Conservation (phyloP, 2,888 invertebrate species). For the Amphipoea oculea region DNA sequence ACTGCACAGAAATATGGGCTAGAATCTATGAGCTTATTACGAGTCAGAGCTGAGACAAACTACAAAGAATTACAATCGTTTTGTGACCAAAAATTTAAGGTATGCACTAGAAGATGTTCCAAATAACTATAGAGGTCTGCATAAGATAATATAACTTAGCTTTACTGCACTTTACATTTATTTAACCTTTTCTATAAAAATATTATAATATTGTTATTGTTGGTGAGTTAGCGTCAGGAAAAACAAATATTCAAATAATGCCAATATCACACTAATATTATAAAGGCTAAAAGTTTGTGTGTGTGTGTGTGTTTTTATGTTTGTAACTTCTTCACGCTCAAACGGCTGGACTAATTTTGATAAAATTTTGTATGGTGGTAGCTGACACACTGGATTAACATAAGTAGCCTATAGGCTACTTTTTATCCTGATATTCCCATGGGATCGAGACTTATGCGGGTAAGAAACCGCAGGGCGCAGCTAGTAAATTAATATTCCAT, state of each 20-base stretch:
- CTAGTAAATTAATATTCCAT: neutral
- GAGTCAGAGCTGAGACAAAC: conserved; percentile 11
- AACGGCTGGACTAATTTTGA: too few species aligned
- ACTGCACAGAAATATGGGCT: neutral
- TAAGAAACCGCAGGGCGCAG: too few species aligned
- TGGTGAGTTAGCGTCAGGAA: neutral
- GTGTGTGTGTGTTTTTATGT: too few species aligned
- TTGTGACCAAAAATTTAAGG: conserved; percentile 23
- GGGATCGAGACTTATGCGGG: too few species aligned
- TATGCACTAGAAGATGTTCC: conserved; percentile 10
- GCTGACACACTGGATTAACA: too few species aligned
- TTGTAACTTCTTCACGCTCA: too few species aligned
- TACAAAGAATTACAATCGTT: neutral
- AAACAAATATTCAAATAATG: neutral
- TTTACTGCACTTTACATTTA: neutral
- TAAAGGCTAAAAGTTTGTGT: too few species aligned
- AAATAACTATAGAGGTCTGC: neutral
- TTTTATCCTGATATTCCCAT: too few species aligned
- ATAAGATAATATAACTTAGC: neutral
- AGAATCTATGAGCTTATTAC: conserved; percentile 23
- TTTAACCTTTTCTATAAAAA: neutral
- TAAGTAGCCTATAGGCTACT: too few species aligned
- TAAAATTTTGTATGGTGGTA: too few species aligned
- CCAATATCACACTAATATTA: neutral
- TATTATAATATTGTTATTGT: neutral